Evolutionary conservation across 92 coral and sea anemone species (phyloP).

Genomic region (Parazoanthus swiftii): DNA sequence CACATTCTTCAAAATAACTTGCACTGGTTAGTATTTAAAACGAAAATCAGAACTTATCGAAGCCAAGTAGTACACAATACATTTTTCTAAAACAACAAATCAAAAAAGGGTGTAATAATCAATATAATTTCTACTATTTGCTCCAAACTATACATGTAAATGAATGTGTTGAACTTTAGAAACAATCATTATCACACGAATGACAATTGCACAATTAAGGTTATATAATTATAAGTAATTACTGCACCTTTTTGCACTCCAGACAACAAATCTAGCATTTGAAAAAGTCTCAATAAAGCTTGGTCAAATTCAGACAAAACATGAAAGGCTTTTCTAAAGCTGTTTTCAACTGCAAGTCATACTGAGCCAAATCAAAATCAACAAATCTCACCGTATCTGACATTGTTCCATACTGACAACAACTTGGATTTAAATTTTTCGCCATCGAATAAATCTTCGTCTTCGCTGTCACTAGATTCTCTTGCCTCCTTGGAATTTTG

Average conservation of each 20-base stretch:
- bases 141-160: neutral
- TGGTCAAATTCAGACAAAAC: no score
- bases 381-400: constrained; percentile 76
- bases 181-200: no score
- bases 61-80: neutral
- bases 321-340: neutral
- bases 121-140: neutral
- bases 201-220: no score
- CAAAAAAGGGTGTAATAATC: neutral
- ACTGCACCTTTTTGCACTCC: neutral
- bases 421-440: constrained; percentile 83
- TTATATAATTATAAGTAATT: no score
- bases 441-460: constrained; percentile 87
- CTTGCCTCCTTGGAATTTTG: constrained; percentile 62
- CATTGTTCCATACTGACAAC: constrained; percentile 90
- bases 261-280: neutral
- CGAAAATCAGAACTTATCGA: neutral
- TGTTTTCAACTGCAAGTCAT: neutral
- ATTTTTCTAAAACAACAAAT: neutral
- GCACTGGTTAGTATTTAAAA: neutral
- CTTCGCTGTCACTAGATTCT: constrained; percentile 76
- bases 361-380: neutral
- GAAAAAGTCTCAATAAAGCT: neutral
- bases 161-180: neutral
- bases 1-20: no score